Base-by-base conservation (phyloP, 2,797 vertebrate genomes). In the Tiaroga cobitis region DNA sequence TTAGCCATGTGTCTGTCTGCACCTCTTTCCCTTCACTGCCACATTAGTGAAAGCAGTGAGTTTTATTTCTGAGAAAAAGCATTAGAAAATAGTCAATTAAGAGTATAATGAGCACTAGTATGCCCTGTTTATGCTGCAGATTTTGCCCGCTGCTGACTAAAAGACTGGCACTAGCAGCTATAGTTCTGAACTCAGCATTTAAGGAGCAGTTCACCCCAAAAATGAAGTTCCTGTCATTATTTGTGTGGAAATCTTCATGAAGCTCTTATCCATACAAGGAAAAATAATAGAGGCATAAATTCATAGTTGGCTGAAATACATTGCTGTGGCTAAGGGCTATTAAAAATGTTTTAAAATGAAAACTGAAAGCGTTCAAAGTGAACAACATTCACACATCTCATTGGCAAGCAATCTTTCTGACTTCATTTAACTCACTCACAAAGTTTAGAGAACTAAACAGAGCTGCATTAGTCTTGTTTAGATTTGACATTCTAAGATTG, bases 401-500 rank as follows among this genome's bases (percentile, higher is more conserved):
- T n/a, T 18, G 19, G 74, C 32, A 56, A 74, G 46, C 51, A 74
- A 74, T 34, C 73, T 24, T 56, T 16, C 32, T 56, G 32, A 37
- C 29, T 15, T 56, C 11, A 15, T 77, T 59, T 15, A 26, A 24
- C 51, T 76, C 74, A 39, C 32, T 76, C 11, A 37, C 0, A n/a
- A 54, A 24, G 63, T 68, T 83, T 41, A 83, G 19, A 79, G 59
- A 54, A 59, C 51, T 81, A 80, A 88, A 81, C 69, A 73, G 21
- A 37, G 73, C 72, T 65, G 39, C 80, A 77, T 82, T 85, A 46
- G 65, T 75, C 61, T 70, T 21, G 24, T 39, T 83, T 43, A 85
- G 77, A 37, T 39, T 26, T 84, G 54, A 73, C 79, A 74, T 61
- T 61, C 75, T 37, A 78, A 75, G 80, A 87, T 87, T 83, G 74